A percentile compares a stretch with the other conserved stretches of the same genome.
phyloP scores from a whole-genome alignment of 2,797 vertebrate species.

The Parambassis ranga region DNA sequence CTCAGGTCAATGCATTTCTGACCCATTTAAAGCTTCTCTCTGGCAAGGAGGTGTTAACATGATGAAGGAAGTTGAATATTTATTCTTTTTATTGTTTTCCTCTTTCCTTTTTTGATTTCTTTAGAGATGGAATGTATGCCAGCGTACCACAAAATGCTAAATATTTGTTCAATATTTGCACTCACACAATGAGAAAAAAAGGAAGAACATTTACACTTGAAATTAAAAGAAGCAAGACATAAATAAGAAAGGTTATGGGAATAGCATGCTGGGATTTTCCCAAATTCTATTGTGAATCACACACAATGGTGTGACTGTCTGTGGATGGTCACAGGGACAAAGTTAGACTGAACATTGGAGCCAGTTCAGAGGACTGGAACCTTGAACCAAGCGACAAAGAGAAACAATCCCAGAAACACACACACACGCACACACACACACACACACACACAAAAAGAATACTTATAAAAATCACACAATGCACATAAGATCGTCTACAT shows the following conservation, averaged over 20 bases:
- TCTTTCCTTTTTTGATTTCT: neutral
- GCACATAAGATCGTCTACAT: neutral
- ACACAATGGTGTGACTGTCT: conserved; percentile 54
- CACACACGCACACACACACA: neutral
- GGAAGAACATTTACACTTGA: neutral
- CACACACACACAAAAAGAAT: neutral
- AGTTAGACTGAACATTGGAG: conserved; percentile 50
- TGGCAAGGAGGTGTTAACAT: neutral
- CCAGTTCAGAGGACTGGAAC: conserved; percentile 53
- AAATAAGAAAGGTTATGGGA: conserved; percentile 46
- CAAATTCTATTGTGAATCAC: conserved; percentile 55
- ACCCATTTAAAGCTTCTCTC: neutral
- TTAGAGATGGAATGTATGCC: too few species aligned
- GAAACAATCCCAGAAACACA: conserved; percentile 13
- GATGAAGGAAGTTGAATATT: neutral
- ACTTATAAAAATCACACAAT: neutral
- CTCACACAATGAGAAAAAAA: too few species aligned
- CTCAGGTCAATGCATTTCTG: neutral
- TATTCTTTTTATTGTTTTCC: neutral
- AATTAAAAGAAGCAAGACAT: neutral
- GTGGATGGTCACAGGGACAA: conserved; percentile 31
- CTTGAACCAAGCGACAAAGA: conserved; percentile 63
- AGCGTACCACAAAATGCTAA: neutral
- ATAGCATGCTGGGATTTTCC: conserved; percentile 50
- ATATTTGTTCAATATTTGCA: neutral